Percentiles rank a stretch among this genome's conserved stretches.
These are phyloP conservation scores for Leucozona laternaria DNA, from an alignment of 2,888 invertebrate genomes.

Conservation along the genomic window DNA sequence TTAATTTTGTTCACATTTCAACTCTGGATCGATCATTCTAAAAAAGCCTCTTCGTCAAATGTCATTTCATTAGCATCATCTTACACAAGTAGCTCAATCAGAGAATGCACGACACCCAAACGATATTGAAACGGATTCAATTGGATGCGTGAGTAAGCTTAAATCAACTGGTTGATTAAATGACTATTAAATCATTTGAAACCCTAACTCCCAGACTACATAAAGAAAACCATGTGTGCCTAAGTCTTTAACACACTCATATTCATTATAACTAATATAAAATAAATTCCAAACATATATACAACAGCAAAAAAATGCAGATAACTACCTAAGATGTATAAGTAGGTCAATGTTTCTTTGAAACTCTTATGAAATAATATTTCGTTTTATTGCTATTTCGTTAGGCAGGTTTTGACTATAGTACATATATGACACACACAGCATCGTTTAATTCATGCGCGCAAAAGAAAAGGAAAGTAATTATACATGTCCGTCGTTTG, in stretches of 20 bases:
- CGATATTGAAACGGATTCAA: too few relatives aligned
- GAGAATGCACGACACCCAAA: too few relatives aligned
- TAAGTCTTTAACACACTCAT: conserved; percentile 55
- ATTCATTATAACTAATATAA: background rate
- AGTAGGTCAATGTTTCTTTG: conserved; percentile 73
- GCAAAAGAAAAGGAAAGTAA: conserved; percentile 38
- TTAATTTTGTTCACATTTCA: too few relatives aligned
- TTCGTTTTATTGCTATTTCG: conserved; percentile 17
- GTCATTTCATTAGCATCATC: too few relatives aligned
- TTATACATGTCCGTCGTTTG: background rate
- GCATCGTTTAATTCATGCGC: conserved; percentile 53
- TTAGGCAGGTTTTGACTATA: conserved; percentile 16
- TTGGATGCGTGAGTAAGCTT: too few relatives aligned
- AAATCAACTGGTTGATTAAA: too few relatives aligned
- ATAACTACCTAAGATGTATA: too few relatives aligned
- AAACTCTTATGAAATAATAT: conserved; percentile 68
- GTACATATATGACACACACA: conserved; percentile 6
- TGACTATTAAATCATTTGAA: background rate
- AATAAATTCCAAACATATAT: conserved; percentile 30
- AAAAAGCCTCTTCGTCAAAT: too few relatives aligned
- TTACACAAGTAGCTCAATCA: too few relatives aligned
- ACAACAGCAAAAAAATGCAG: background rate
- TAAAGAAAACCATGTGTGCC: conserved; percentile 17
- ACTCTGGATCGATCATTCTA: too few relatives aligned
- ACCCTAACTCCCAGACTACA: background rate